Evolutionary conservation across 2,113 vertebrate genomes (phyloP).

Genomic region (Elephas maximus): DNA sequence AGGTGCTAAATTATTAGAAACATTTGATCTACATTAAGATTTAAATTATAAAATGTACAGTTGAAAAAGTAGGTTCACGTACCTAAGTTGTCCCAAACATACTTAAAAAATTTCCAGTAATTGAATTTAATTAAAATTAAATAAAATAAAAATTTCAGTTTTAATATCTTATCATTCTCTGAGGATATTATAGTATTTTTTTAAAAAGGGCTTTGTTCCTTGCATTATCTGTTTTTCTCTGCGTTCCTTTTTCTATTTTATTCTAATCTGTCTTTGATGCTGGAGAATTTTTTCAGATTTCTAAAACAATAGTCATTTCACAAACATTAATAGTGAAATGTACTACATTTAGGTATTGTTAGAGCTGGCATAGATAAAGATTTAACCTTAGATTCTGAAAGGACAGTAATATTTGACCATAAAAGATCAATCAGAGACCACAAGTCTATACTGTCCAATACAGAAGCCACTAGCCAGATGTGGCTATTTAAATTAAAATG

Average conservation of each 20-base stretch:
- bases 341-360: conserved; percentile 19
- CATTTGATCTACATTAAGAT: conserved; percentile 38
- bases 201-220: not conserved
- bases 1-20: conserved; percentile 28
- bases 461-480: not conserved
- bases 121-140: not conserved
- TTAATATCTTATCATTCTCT: not conserved
- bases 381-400: conserved; percentile 14
- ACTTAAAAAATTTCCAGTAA: conserved; percentile 29
- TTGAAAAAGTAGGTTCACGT: conserved; percentile 46
- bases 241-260: not conserved
- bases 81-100: not conserved
- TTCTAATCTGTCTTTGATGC: not conserved
- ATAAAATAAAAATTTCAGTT: not conserved
- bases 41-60: conserved; percentile 5
- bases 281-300: not conserved
- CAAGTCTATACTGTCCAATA: not conserved
- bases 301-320: conserved; percentile 12
- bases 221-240: not conserved
- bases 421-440: conserved; percentile 38
- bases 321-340: conserved; percentile 13
- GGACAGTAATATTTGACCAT: not conserved
- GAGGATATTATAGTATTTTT: not conserved
- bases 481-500: not conserved
- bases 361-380: conserved; percentile 27